These are phyloP conservation scores for Malacoraja senta DNA, from an alignment of 2,797 vertebrate genomes.

Conservation along the genomic window DNA sequence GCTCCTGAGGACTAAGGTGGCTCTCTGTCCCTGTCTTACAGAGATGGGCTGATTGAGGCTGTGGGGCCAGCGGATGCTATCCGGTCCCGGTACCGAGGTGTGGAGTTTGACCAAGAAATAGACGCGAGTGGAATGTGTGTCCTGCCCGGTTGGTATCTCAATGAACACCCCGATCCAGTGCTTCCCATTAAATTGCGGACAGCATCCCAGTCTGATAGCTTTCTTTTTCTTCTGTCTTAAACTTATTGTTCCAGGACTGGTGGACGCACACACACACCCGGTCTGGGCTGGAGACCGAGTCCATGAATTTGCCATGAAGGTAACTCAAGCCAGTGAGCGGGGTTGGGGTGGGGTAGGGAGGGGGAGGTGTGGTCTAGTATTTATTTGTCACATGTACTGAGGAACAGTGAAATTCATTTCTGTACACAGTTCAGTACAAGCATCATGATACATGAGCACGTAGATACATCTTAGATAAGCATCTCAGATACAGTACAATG, in stretches of 20 bases:
- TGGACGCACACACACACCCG: constrained; percentile 92
- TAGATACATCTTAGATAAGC: too few relatives aligned
- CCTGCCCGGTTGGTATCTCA: constrained; percentile 68
- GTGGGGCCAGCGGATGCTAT: constrained; percentile 71
- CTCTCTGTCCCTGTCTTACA: constrained; percentile 45
- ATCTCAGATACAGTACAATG: too few relatives aligned
- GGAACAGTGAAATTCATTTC: too few relatives aligned
- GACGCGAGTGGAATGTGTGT: constrained; percentile 85
- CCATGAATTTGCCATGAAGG: constrained; percentile 97
- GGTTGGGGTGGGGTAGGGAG: too few relatives aligned
- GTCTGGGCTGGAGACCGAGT: constrained; percentile 95
- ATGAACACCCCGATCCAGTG: too few relatives aligned
- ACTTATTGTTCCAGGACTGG: constrained; percentile 67
- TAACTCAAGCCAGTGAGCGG: constrained; percentile 49
- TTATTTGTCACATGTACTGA: too few relatives aligned
- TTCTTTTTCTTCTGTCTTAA: too few relatives aligned
- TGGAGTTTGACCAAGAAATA: constrained; percentile 72
- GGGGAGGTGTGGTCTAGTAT: too few relatives aligned
- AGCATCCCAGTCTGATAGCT: too few relatives aligned
- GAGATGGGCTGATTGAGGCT: constrained; percentile 79
- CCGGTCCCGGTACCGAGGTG: constrained; percentile 58
- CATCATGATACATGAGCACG: too few relatives aligned
- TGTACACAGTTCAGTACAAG: too few relatives aligned
- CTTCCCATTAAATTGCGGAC: too few relatives aligned
- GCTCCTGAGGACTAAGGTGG: neutral